Percentiles rank a stretch among this genome's conserved stretches.
Conservation (phyloP, 2,113 vertebrate species). For the Laticauda colubrina region DNA sequence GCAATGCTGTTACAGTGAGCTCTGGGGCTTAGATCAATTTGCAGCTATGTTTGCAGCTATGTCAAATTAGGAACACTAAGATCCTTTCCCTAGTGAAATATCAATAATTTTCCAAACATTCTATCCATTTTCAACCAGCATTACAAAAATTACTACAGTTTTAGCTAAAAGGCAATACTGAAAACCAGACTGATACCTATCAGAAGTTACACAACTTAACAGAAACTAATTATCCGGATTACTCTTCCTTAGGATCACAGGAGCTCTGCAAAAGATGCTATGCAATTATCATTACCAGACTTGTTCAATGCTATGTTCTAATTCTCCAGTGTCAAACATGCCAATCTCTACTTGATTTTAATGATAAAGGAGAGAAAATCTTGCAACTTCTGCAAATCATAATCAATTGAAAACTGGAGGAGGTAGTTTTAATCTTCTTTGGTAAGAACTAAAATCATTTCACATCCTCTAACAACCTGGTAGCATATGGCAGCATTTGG, state of each 20-base stretch:
- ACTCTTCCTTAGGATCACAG: background rate
- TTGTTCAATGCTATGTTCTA: slow-evolving; percentile 14
- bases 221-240: background rate
- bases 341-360: background rate
- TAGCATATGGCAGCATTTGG: background rate
- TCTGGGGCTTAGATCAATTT: too few relatives aligned
- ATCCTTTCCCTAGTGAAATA: background rate
- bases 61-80: background rate
- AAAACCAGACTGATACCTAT: background rate
- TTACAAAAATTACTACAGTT: background rate
- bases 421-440: slow-evolving; percentile 16
- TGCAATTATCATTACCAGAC: background rate
- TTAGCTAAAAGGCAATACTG: background rate
- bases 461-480: background rate
- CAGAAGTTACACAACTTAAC: background rate
- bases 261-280: background rate
- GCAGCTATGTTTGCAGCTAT: background rate
- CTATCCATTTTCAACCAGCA: background rate
- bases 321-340: slow-evolving; percentile 1
- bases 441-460: slow-evolving; percentile 15
- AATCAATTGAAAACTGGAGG: slow-evolving; percentile 1
- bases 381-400: background rate
- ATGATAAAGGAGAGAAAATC: slow-evolving; percentile 6
- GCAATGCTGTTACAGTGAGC: too few relatives aligned
- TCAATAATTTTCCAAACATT: background rate